Evolutionary conservation across 2,888 invertebrate genomes (phyloP).

Genomic region (Geotrupes spiniger): DNA sequence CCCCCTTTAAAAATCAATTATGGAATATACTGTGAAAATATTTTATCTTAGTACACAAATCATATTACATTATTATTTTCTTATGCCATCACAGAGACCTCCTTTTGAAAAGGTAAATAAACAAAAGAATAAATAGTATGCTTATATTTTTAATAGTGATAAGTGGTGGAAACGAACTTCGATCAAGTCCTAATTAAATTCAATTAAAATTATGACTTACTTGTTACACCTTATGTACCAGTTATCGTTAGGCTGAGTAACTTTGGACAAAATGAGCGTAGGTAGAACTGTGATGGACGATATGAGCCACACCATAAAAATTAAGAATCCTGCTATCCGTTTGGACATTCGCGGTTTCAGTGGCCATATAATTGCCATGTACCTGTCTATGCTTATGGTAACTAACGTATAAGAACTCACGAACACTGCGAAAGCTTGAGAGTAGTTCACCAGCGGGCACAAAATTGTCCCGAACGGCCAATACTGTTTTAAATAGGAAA

Average conservation of each 20-base stretch:
- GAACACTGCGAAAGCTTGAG: slow-evolving; percentile 76
- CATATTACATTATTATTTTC: too few relatives aligned
- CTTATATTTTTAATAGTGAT: too few relatives aligned
- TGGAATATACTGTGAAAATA: too few relatives aligned
- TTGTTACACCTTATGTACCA: slow-evolving; percentile 64
- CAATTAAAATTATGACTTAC: too few relatives aligned
- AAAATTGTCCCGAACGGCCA: slow-evolving; percentile 86
- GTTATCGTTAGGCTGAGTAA: slow-evolving; percentile 57
- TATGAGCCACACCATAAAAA: slow-evolving; percentile 70
- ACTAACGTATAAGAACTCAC: slow-evolving; percentile 89
- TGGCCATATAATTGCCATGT: slow-evolving; percentile 88
- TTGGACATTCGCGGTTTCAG: slow-evolving; percentile 77
- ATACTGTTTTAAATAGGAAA: slow-evolving; percentile 74
- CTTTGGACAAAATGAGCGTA: slow-evolving; percentile 71
- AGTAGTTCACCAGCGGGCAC: slow-evolving; percentile 81
- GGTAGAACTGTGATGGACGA: slow-evolving; percentile 79
- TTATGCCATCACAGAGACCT: too few relatives aligned
- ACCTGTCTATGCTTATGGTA: slow-evolving; percentile 87
- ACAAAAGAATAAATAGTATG: not conserved
- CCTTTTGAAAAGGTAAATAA: too few relatives aligned
- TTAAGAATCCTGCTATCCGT: slow-evolving; percentile 65
- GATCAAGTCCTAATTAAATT: too few relatives aligned
- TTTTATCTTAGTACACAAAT: too few relatives aligned
- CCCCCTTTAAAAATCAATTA: too few relatives aligned
- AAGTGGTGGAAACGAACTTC: too few relatives aligned